These are phyloP conservation scores for Spheniscus humboldti DNA, from an alignment of 2,797 vertebrate genomes.

Conservation along the genomic window DNA sequence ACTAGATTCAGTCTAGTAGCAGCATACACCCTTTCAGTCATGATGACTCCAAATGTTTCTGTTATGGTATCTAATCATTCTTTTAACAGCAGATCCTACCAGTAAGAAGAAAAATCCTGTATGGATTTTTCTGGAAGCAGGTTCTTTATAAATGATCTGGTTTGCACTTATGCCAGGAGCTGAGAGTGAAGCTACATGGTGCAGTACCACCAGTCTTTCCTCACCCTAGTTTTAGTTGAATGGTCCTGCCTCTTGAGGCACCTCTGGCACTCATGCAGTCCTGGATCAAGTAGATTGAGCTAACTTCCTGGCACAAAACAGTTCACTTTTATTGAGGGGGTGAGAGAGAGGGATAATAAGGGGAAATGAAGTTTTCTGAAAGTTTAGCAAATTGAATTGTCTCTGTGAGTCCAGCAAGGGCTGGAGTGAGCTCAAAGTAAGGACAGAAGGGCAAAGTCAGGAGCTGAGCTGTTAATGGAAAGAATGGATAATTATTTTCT, in stretches of 20 bases:
- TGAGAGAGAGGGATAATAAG: neutral
- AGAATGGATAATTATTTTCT: neutral
- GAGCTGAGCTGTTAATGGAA: neutral
- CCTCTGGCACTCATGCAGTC: neutral
- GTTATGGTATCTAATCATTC: neutral
- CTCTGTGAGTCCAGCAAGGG: neutral
- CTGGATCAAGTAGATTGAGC: neutral
- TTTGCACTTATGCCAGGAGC: neutral
- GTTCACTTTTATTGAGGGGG: too few species aligned
- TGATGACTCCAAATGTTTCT: neutral
- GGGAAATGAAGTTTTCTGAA: neutral
- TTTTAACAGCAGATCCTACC: neutral
- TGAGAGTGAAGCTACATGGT: neutral
- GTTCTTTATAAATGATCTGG: neutral
- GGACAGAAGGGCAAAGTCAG: neutral
- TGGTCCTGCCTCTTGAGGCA: neutral
- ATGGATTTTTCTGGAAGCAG: neutral
- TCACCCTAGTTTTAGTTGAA: neutral
- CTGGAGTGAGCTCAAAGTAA: neutral
- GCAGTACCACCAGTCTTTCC: neutral
- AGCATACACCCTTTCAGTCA: neutral
- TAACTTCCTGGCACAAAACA: neutral
- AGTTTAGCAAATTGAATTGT: neutral
- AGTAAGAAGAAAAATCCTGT: neutral
- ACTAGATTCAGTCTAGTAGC: neutral